phyloP scores from a whole-genome alignment of 2,113 vertebrate species.

The Strix aluco region DNA sequence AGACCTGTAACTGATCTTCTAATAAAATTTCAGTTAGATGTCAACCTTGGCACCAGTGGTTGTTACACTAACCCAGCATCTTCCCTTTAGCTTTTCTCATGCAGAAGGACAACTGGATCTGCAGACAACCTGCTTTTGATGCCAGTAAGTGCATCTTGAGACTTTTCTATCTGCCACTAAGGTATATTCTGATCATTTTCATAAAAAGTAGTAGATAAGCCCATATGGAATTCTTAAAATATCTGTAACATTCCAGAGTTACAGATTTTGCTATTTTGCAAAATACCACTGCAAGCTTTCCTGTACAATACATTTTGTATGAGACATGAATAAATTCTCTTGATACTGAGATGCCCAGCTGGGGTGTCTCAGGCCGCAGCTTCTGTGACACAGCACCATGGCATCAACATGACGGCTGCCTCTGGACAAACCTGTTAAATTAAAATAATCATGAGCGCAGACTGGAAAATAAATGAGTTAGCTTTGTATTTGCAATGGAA shows the following conservation, averaged over 20 bases:
- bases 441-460: conserved; percentile 44
- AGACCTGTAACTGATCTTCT: background rate
- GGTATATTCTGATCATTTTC: background rate
- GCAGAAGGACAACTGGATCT: background rate
- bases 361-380: background rate
- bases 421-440: conserved; percentile 7
- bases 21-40: background rate
- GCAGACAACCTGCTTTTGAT: background rate
- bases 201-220: background rate
- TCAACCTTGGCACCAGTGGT: background rate
- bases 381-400: conserved; percentile 33
- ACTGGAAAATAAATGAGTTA: conserved; percentile 44
- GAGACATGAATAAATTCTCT: conserved; percentile 26
- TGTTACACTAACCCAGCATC: background rate
- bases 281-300: conserved; percentile 14
- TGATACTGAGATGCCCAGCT: conserved; percentile 8
- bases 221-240: conserved; percentile 33
- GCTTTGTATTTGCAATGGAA: conserved; percentile 56
- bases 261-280: conserved; percentile 27
- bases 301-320: background rate
- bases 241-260: background rate
- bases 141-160: background rate
- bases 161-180: background rate
- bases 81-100: background rate
- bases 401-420: conserved; percentile 17